Conservation (phyloP, 1,140 invertebrate genomes). For the Drosophila mauritiana region DNA sequence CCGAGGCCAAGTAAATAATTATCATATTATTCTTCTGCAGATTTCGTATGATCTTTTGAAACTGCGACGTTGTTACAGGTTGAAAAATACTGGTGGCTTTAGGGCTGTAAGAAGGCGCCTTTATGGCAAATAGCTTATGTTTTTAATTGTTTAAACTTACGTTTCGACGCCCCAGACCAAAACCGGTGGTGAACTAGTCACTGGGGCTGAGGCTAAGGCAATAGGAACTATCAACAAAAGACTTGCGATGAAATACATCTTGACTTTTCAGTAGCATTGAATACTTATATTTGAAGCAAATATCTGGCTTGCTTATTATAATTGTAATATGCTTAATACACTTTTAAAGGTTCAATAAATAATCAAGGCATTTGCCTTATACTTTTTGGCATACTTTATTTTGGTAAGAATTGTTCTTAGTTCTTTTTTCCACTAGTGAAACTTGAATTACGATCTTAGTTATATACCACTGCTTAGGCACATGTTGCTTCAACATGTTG, state of each 20-base stretch:
- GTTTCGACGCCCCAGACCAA: slow-evolving; percentile 53
- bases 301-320: neutral
- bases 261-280: neutral
- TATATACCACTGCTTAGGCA: neutral
- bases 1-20: slow-evolving; percentile 40
- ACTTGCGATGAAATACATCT: slow-evolving; percentile 5
- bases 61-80: neutral
- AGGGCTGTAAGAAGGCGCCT: slow-evolving; percentile 7
- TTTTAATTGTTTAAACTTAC: slow-evolving; percentile 40
- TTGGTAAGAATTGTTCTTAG: too few species aligned
- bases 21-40: slow-evolving; percentile 38
- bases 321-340: too few species aligned
- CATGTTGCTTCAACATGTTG: slow-evolving; percentile 37
- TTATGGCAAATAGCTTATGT: too few species aligned
- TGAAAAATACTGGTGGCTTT: slow-evolving; percentile 25
- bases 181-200: slow-evolving; percentile 41
- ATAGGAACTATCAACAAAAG: neutral
- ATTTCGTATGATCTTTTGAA: slow-evolving; percentile 12
- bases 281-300: neutral
- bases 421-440: neutral
- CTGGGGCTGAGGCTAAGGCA: neutral
- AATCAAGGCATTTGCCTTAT: too few species aligned
- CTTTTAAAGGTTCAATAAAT: too few species aligned
- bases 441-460: neutral
- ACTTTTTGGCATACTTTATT: too few species aligned